Conservation (phyloP, 2,888 invertebrate species). For the Yponomeuta evonymella region DNA sequence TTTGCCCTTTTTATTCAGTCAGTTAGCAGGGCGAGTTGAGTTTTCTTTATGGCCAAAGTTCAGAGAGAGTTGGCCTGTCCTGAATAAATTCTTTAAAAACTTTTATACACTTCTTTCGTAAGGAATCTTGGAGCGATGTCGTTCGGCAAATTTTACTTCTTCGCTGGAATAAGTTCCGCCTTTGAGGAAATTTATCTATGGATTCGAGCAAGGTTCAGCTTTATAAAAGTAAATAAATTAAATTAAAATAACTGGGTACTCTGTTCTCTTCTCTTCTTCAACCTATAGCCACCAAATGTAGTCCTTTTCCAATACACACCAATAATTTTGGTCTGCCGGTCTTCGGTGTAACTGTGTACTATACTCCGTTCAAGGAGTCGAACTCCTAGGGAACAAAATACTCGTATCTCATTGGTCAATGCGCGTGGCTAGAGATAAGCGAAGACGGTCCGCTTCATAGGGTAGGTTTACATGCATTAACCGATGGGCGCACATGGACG, state of each 20-base stretch:
- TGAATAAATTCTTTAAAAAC: slow-evolving; percentile 60
- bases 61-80: slow-evolving; percentile 43
- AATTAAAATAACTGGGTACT: not conserved
- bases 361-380: no score
- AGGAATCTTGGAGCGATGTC: slow-evolving; percentile 20
- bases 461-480: no score
- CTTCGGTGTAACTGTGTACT: no score
- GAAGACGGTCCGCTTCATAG: no score
- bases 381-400: no score
- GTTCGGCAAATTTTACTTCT: not conserved
- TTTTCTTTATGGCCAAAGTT: slow-evolving; percentile 53
- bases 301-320: no score
- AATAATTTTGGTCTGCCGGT: no score
- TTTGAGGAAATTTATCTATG: not conserved
- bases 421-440: no score
- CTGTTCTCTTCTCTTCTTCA: not conserved
- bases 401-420: no score
- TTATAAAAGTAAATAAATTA: not conserved
- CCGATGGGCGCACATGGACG: no score
- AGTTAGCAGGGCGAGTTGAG: slow-evolving; percentile 7
- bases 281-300: not conserved
- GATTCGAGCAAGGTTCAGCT: not conserved
- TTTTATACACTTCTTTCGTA: slow-evolving; percentile 60
- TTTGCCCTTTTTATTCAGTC: slow-evolving; percentile 8
- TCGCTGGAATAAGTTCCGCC: not conserved